These are phyloP conservation scores for Aplidium turbinatum DNA, from an alignment of 23 tunicate genomes.

Conservation along the genomic window DNA sequence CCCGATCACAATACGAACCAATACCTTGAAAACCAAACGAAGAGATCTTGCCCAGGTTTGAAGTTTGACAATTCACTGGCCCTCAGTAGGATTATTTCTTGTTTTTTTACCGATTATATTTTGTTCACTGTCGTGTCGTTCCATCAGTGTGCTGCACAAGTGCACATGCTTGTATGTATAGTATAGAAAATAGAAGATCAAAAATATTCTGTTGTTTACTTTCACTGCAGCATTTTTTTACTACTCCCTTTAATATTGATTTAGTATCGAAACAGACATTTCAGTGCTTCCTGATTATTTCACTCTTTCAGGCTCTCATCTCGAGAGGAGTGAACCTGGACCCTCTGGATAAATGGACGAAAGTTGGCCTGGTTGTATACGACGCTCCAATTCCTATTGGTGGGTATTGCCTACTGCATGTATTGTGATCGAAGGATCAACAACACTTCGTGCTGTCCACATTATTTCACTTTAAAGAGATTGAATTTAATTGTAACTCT, in stretches of 20 bases:
- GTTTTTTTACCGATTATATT: no score
- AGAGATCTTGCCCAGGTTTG: conserved; percentile 90
- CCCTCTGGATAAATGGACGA: conserved; percentile 97
- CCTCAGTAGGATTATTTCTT: no score
- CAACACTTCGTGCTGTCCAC: no score
- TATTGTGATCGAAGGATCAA: no score
- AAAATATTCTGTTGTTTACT: background rate
- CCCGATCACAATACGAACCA: conserved; percentile 94
- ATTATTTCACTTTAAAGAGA: no score
- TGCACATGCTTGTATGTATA: no score
- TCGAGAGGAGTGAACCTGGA: conserved; percentile 95
- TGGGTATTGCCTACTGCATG: no score
- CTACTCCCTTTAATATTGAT: background rate
- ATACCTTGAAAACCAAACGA: conserved; percentile 89
- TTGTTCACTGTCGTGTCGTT: no score
- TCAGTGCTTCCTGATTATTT: background rate
- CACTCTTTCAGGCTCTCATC: conserved; percentile 73
- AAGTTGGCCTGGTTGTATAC: conserved; percentile 95
- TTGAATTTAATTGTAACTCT: no score
- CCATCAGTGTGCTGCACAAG: no score
- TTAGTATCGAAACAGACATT: background rate
- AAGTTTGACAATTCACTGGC: no score
- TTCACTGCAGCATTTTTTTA: background rate
- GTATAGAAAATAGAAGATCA: background rate
- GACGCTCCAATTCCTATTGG: conserved; percentile 93